Conservation (phyloP, 2,797 vertebrate species). For the Apodemus agrarius region DNA sequence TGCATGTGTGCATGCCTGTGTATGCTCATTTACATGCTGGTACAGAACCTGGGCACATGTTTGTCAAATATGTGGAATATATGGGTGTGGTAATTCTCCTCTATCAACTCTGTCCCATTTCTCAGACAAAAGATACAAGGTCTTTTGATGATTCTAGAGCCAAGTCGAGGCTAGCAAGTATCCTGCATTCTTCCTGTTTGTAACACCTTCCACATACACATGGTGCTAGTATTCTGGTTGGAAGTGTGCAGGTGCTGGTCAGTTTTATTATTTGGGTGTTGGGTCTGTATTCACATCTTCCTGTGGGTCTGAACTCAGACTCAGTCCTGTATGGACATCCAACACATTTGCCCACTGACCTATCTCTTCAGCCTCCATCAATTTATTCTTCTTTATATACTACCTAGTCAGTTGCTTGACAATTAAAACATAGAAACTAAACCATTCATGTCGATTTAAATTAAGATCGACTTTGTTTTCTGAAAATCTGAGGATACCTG, state of each 20-base stretch:
- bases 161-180: neutral
- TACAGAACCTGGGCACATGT: no score
- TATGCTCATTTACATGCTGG: neutral
- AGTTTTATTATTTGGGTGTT: neutral
- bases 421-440: constrained; percentile 16
- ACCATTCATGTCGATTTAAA: neutral
- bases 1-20: neutral
- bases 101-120: no score
- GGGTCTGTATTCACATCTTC: neutral
- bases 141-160: neutral
- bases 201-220: neutral
- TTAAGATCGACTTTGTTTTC: neutral
- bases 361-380: neutral
- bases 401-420: neutral
- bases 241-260: neutral
- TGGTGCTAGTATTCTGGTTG: neutral
- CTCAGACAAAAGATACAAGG: neutral
- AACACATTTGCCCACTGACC: no score
- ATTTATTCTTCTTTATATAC: neutral
- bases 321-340: neutral
- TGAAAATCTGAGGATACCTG: neutral
- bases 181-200: neutral
- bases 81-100: neutral
- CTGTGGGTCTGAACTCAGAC: neutral
- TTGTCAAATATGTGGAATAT: neutral